Evolutionary conservation across 2,797 vertebrate species (phyloP), one percentile per base, ranked within the genome.

Genomic region (Leucoraja ocellata): DNA sequence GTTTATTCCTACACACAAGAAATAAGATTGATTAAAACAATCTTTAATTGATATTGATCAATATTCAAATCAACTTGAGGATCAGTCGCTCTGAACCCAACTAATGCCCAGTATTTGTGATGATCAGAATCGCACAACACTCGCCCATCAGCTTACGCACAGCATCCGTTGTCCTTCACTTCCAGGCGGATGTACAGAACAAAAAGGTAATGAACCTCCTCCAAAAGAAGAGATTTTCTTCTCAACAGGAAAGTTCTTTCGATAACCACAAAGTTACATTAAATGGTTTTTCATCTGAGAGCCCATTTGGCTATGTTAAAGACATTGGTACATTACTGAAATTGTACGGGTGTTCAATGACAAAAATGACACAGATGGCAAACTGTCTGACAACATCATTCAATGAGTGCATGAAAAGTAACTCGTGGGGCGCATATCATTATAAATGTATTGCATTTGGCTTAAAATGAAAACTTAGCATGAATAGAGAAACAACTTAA

Each of bases 311-410:
- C 58, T 28, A 86, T n/a, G 14, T 86, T 86, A 86, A 63, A 86
- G 28, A 28, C 61, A 32, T 14, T 32, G 7, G 58, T 28, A n/a
- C 61, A 28, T 86, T 32, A 32, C 16, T 63, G 83, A 32, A 88
- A 88, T 63, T 2, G 36, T n/a, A 68, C 65, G 7, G 84, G 63
- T n/a, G 36, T 36, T 18, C 46, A 54, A 54, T 54, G 46, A 54
- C 46, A 88, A 14, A n/a, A n/a, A 68, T 88, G 58, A 88, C n/a
- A 58, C 2, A 4, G 63, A 32, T 88, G 63, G 68, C 84, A 88
- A 68, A 88, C n/a, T 88, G 84, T 88, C 61, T 88, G 63, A 68
- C 65, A 32, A 88, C 32, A 88, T 88, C n/a, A 88, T 88, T 68
- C n/a, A 88, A 68, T 68, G 18, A 88, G 61, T 88, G 61, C 84